Percentiles rank a stretch among this genome's conserved stretches.
These are phyloP conservation scores for Stegophylla sp. DNA, from an alignment of 2,888 invertebrate species.

Conservation along the genomic window DNA sequence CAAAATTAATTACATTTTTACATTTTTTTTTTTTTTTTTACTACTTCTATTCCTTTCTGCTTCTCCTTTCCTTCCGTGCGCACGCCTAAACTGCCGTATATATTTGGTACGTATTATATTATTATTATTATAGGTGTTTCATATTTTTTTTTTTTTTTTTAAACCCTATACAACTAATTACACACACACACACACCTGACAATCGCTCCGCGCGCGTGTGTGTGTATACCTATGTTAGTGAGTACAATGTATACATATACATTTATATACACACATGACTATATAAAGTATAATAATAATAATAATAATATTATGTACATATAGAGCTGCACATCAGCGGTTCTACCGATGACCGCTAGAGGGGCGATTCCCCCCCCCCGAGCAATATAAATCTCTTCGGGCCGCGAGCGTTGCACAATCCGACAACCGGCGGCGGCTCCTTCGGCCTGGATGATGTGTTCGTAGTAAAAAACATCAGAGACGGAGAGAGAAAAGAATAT, in stretches of 20 bases:
- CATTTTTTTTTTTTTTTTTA: background rate
- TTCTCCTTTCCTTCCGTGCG: background rate
- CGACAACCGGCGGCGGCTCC: slow-evolving; percentile 47
- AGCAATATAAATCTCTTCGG: slow-evolving; percentile 44
- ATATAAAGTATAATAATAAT: background rate
- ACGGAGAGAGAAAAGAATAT: background rate
- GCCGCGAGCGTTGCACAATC: slow-evolving; percentile 38
- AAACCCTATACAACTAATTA: slow-evolving; percentile 36
- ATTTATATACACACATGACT: background rate
- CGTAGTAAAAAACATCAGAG: background rate
- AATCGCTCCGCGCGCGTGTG: background rate
- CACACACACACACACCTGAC: background rate
- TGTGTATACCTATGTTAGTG: background rate
- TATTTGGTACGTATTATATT: background rate
- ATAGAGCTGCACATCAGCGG: slow-evolving; percentile 1
- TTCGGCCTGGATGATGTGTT: background rate
- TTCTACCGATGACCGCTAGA: background rate
- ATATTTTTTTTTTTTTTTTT: background rate
- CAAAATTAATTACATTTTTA: slow-evolving; percentile 38
- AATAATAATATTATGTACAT: background rate
- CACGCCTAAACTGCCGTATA: background rate
- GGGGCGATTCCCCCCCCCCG: slow-evolving; percentile 40
- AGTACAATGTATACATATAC: slow-evolving; percentile 1
- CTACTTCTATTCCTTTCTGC: background rate
- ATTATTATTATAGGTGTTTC: slow-evolving; percentile 40